Conservation (phyloP, 2,113 vertebrate genomes). For the Anthoscopus minutus region DNA sequence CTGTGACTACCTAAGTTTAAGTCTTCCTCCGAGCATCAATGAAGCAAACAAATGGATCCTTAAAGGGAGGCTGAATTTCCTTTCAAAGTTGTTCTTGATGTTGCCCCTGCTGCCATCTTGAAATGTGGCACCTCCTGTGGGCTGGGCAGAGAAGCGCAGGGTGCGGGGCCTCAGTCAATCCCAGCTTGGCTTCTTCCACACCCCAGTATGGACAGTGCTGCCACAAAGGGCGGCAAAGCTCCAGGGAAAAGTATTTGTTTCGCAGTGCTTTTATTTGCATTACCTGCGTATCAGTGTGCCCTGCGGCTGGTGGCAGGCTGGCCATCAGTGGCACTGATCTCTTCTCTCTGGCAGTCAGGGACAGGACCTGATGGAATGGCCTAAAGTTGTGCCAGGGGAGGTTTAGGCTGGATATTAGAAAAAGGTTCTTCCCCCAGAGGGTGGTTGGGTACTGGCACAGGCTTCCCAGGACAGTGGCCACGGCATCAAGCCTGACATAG, state of each 20-base stretch:
- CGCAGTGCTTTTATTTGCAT: fast-evolving
- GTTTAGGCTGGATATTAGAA: not conserved
- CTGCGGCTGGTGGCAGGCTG: fast-evolving
- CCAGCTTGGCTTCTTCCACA: not conserved
- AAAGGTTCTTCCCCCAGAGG: not conserved
- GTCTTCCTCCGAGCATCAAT: not conserved
- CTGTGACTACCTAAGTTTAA: not conserved
- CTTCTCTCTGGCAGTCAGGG: not conserved
- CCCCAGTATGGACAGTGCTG: not conserved
- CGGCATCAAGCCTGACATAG: not conserved
- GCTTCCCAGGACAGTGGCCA: not conserved
- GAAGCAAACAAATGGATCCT: not conserved
- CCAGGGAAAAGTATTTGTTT: too few relatives aligned
- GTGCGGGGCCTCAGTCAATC: fast-evolving
- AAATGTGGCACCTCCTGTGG: not conserved
- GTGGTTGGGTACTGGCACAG: fast-evolving
- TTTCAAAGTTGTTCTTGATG: not conserved
- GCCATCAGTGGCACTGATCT: not conserved
- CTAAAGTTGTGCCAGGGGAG: not conserved
- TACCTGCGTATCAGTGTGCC: not conserved
- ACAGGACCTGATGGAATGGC: not conserved
- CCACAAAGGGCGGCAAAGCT: not conserved
- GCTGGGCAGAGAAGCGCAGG: not conserved
- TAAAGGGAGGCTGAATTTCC: not conserved
- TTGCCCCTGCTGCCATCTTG: not conserved